Evolutionary conservation across 1,140 invertebrate species (phyloP).

Genomic region (Muscidifurax raptorellus): DNA sequence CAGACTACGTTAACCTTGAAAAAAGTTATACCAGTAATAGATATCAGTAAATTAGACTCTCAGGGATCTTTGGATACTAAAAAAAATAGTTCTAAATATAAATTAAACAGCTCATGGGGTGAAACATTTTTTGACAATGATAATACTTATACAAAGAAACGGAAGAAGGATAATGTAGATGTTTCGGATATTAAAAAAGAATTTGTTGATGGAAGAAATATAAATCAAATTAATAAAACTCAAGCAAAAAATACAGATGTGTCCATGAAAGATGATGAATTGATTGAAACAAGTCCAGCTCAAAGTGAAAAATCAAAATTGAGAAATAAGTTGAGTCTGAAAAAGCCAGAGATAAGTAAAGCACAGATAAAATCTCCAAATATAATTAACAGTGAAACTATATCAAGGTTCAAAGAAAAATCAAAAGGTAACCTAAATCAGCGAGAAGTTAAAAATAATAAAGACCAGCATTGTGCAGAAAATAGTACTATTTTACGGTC

Average conservation of each 20-base stretch:
- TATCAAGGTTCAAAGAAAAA: neutral
- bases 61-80: neutral
- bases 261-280: slow-evolving; percentile 36
- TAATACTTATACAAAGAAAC: neutral
- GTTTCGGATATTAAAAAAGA: neutral
- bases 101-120: neutral
- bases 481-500: neutral
- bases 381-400: neutral
- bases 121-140: neutral
- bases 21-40: slow-evolving; percentile 31
- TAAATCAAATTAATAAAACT: neutral
- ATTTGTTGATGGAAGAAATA: neutral
- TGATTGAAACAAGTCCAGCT: slow-evolving; percentile 41
- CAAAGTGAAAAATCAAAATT: slow-evolving; percentile 45
- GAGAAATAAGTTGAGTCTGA: slow-evolving; percentile 44
- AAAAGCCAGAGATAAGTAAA: neutral
- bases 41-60: slow-evolving; percentile 31
- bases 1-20: slow-evolving; percentile 44
- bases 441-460: neutral
- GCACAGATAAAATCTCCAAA: neutral
- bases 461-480: neutral
- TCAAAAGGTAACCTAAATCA: neutral
- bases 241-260: neutral
- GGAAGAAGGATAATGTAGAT: neutral
- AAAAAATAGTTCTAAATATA: neutral